Conservation (phyloP, 2,888 invertebrate species). For the Pantelozetes paolii region DNA sequence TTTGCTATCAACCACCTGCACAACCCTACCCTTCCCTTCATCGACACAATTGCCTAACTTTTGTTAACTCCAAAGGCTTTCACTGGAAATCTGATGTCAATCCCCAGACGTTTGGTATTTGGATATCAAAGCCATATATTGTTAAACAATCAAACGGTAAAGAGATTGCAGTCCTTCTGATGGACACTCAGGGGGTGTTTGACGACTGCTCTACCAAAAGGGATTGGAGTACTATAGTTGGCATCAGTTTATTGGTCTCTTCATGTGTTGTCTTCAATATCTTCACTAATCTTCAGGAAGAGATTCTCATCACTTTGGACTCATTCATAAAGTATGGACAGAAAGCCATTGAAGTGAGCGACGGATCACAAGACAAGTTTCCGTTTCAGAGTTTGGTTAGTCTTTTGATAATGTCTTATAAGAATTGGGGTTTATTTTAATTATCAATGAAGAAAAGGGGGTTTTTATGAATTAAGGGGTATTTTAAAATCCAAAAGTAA, state of each 20-base stretch:
- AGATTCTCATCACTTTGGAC: background rate
- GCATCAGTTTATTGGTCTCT: background rate
- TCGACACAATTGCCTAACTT: no score
- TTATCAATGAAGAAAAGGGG: no score
- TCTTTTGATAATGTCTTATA: background rate
- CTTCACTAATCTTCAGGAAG: background rate
- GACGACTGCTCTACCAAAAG: background rate
- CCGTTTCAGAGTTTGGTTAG: constrained; percentile 2
- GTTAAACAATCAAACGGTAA: constrained; percentile 18
- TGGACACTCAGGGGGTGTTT: constrained; percentile 8
- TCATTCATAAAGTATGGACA: background rate
- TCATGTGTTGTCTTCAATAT: background rate
- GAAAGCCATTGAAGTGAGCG: background rate
- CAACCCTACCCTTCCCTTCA: background rate
- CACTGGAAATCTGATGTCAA: background rate
- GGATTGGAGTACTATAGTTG: background rate
- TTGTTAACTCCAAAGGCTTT: no score
- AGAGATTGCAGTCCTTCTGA: background rate
- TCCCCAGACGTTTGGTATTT: background rate
- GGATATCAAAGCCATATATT: constrained; percentile 3
- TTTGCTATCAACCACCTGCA: background rate
- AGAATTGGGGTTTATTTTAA: no score
- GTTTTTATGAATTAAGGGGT: no score
- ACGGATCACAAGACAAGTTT: background rate
- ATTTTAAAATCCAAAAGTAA: no score